Percentiles rank a stretch among this genome's conserved stretches.
Evolutionary conservation across 2,888 invertebrate species (phyloP).

Genomic region (Drosophila algonquin): DNA sequence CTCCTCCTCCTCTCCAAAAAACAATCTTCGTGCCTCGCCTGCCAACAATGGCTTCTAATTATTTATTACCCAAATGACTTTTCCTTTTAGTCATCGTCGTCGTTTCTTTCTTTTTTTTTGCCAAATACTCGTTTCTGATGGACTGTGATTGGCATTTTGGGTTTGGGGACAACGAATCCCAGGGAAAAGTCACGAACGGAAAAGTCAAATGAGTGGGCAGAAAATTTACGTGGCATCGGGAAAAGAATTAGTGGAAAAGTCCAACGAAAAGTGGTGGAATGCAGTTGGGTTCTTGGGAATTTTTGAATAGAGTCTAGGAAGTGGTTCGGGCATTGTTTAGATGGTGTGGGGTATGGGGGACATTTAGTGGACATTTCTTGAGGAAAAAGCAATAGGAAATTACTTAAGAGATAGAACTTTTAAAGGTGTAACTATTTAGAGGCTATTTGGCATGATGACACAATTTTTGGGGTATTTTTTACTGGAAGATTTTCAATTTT

Average conservation of each 20-base stretch:
- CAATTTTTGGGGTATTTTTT: no score
- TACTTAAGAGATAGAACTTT: no score
- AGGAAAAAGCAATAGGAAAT: background rate
- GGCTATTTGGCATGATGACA: no score
- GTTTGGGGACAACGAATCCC: constrained; percentile 3
- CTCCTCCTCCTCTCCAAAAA: background rate
- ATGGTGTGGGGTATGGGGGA: background rate
- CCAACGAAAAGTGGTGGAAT: background rate
- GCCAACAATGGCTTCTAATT: constrained; percentile 55
- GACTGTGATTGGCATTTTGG: constrained; percentile 25
- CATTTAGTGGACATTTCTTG: background rate
- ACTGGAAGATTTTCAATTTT: no score
- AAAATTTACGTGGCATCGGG: background rate
- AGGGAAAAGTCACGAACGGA: constrained; percentile 13
- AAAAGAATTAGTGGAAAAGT: background rate
- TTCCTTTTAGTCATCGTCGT: constrained; percentile 29
- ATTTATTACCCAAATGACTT: constrained; percentile 75
- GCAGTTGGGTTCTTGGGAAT: background rate
- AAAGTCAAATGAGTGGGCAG: background rate
- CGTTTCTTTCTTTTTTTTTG: background rate
- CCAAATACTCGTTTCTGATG: constrained; percentile 8
- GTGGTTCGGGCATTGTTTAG: background rate
- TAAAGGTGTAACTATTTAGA: background rate
- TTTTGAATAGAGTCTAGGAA: background rate
- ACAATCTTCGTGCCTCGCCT: constrained; percentile 22